phyloP scores from a whole-genome alignment of 1,140 invertebrate species.

The Marisa cornuarietis region DNA sequence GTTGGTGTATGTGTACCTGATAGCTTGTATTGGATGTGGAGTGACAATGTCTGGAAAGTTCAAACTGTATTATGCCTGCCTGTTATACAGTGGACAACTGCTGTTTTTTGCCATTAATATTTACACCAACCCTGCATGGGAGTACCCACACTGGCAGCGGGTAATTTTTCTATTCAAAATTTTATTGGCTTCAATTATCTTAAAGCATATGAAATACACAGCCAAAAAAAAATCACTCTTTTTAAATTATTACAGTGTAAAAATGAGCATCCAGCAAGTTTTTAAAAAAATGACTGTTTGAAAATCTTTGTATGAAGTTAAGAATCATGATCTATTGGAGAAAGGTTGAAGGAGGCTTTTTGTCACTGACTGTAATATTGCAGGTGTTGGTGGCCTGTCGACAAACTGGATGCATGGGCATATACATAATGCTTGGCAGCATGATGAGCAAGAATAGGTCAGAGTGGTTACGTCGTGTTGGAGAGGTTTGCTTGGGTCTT shows the following conservation, averaged over 20 bases:
- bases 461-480: constrained; percentile 39
- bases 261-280: too few relatives aligned
- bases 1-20: constrained; percentile 49
- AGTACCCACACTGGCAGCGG: constrained; percentile 49
- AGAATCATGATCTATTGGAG: not conserved
- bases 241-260: not conserved
- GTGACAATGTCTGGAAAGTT: constrained; percentile 45
- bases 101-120: constrained; percentile 48
- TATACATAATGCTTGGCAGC: constrained; percentile 46
- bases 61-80: constrained; percentile 38
- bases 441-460: constrained; percentile 33
- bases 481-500: constrained; percentile 50
- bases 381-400: constrained; percentile 42
- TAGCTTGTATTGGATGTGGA: constrained; percentile 45
- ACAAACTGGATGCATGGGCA: constrained; percentile 46
- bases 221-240: not conserved
- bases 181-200: not conserved
- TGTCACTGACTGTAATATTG: not conserved
- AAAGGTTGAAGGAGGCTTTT: not conserved
- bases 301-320: not conserved
- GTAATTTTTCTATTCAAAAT: constrained; percentile 32
- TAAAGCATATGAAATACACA: not conserved
- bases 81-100: constrained; percentile 52
- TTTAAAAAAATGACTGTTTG: not conserved
- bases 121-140: constrained; percentile 42